phyloP scores from a whole-genome alignment of 2,113 vertebrate genomes.

The Podocnemis expansa region DNA sequence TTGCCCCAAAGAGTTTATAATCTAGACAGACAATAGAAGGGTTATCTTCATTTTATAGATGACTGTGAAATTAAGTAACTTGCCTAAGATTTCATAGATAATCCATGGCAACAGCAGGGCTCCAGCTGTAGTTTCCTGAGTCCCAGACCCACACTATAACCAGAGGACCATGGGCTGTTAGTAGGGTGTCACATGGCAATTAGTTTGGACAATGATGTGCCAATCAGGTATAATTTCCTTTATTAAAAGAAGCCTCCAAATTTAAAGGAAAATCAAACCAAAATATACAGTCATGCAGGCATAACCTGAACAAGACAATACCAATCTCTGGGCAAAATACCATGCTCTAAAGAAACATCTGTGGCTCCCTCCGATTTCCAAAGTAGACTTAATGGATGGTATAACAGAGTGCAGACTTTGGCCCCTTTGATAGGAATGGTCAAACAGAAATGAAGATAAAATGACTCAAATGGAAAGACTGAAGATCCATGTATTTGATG shows the following conservation, averaged over 20 bases:
- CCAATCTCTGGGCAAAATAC: neutral
- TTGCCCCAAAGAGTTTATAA: constrained; percentile 6
- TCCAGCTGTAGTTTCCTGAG: neutral
- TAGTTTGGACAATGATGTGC: neutral
- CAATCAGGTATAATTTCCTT: neutral
- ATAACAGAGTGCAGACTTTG: neutral
- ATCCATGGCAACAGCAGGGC: neutral
- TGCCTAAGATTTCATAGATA: neutral
- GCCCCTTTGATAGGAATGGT: constrained; percentile 24
- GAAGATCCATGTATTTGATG: constrained; percentile 23
- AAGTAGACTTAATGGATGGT: neutral
- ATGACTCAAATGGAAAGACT: constrained; percentile 47
- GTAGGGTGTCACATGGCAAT: neutral
- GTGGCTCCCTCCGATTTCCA: constrained; percentile 25
- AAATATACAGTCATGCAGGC: neutral
- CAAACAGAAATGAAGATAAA: constrained; percentile 49
- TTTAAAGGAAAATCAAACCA: neutral
- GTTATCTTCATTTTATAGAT: neutral
- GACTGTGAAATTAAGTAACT: neutral
- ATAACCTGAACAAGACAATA: constrained; percentile 3
- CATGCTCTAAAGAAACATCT: neutral
- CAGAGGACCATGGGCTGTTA: neutral
- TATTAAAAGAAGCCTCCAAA: neutral
- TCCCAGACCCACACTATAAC: neutral
- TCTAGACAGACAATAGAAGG: neutral